Base-by-base conservation (phyloP, 2,797 vertebrate genomes). In the Oreonectes daqikongensis region DNA sequence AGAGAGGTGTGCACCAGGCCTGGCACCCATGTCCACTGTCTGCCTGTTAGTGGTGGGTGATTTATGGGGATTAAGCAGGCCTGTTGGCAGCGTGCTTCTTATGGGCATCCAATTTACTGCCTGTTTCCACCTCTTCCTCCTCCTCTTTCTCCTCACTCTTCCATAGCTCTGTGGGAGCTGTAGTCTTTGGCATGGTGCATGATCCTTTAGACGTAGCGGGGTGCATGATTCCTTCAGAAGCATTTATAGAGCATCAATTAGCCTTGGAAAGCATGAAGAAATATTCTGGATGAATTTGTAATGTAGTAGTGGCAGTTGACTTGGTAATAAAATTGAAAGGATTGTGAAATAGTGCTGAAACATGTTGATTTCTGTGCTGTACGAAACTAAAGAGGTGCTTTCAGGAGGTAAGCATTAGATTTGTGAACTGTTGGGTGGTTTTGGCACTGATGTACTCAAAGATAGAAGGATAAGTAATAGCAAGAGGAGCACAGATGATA, bases 31-130 rank as follows among this genome's bases (percentile, higher is more conserved):
- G 59, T 72, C 61, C 46, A 72, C 22, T 26, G 57, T 76, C 76
- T 74, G 70, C 59, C 75, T 61, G 81, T 81, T 82, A 81, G 79
- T 77, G 72, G 74, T 72, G 63, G 60, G 75, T 82, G 85, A 85
- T 84, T 86, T 85, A 85, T 85, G 81, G 70, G 84, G 84, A 87
- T 86, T 86, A 85, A 80, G 80, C 81, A 20, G 52, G 70, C 75
- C 81, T 80, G 60, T 79, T 88, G 85, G 84, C 87, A 86, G 75
- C 18, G 17, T 38, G 15, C 75, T 73, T 78, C 82, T 84, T 69
- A 72, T 55, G 63, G 80, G 74, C 79, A 82, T 85, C 79, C 79
- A 87, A 80, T 88, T 86, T 85, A 81, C 78, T 63, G 78, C 78
- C 79, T 82, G 40, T 73, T 69, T 82, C 38, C 60, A 79, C 67